These are phyloP conservation scores for Mus caroli DNA, from an alignment of 2,797 vertebrate species.

Conservation along the genomic window DNA sequence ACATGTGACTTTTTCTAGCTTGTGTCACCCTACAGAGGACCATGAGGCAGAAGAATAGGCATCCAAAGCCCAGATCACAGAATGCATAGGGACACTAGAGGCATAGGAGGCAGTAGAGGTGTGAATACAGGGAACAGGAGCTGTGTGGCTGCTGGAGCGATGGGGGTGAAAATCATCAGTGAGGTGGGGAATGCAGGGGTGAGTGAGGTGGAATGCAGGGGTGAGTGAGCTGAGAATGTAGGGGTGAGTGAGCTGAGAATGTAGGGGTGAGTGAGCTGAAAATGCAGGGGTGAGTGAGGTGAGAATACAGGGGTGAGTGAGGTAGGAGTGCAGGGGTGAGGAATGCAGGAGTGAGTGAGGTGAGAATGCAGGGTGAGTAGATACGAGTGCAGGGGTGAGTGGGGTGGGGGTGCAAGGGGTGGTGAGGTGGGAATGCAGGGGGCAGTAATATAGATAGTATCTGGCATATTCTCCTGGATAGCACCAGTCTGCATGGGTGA, in stretches of 20 bases:
- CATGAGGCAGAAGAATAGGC: background rate
- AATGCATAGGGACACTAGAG: background rate
- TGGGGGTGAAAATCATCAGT: background rate
- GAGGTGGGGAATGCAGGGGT: background rate
- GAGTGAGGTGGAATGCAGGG: background rate
- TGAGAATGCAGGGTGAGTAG: too few relatives aligned
- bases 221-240: background rate
- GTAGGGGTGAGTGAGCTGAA: background rate
- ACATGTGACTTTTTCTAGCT: background rate
- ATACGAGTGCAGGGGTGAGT: background rate
- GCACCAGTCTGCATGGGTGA: too few relatives aligned
- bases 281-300: background rate
- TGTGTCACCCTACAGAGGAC: background rate
- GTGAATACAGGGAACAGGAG: background rate
- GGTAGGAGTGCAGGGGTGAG: too few relatives aligned
- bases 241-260: background rate
- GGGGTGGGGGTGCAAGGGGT: background rate
- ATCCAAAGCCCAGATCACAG: background rate
- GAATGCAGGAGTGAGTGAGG: too few relatives aligned
- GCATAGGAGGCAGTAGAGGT: background rate
- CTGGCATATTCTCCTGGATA: too few relatives aligned
- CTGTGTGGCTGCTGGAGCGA: too few relatives aligned
- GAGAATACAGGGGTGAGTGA: too few relatives aligned
- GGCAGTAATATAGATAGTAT: too few relatives aligned
- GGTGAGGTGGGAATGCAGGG: background rate